These are phyloP conservation scores for Athalia circularis DNA, from an alignment of 2,888 invertebrate genomes.

Conservation along the genomic window DNA sequence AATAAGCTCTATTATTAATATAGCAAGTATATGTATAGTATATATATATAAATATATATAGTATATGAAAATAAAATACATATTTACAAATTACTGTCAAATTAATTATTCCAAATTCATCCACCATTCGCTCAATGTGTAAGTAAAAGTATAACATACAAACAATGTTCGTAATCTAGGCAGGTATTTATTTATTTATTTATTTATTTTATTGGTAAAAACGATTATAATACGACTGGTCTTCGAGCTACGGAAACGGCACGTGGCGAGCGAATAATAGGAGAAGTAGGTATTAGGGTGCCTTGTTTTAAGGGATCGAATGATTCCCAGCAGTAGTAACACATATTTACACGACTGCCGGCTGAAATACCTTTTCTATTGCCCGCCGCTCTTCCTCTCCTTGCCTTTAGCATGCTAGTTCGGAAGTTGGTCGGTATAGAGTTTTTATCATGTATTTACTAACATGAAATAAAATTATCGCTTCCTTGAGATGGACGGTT, in stretches of 20 bases:
- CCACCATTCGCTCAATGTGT: background rate
- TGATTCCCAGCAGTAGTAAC: background rate
- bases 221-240: background rate
- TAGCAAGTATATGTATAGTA: conserved; percentile 24
- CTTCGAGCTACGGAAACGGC: background rate
- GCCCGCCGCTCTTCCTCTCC: background rate
- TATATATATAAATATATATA: conserved; percentile 21
- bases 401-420: background rate
- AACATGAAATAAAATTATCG: background rate
- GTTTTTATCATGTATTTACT: background rate
- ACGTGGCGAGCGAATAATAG: background rate
- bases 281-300: conserved; percentile 13
- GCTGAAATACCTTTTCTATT: background rate
- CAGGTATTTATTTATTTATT: too few species aligned
- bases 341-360: conserved; percentile 4
- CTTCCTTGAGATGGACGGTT: background rate
- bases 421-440: background rate
- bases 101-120: background rate
- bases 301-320: background rate
- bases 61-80: conserved; percentile 52
- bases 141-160: background rate
- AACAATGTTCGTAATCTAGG: too few species aligned
- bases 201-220: conserved; percentile 10
- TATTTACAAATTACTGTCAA: conserved; percentile 55
- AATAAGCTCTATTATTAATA: conserved; percentile 13